These are phyloP conservation scores for Etheostoma perlongum DNA, from an alignment of 2,797 vertebrate species.

Conservation along the genomic window DNA sequence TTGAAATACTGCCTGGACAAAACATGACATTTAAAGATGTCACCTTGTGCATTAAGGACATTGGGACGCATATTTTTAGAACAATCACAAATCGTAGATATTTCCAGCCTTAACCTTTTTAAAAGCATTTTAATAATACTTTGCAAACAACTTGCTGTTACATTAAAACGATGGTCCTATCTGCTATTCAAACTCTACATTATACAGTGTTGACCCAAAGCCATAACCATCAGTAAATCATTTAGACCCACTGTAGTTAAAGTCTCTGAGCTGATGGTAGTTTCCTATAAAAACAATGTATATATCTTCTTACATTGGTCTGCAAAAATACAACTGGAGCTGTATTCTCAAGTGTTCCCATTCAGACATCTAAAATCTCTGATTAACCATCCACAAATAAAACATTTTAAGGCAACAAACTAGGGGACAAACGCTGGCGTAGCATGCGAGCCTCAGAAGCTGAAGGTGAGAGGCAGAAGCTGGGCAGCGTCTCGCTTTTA, in stretches of 20 bases:
- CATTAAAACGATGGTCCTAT: not conserved
- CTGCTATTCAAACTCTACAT: not conserved
- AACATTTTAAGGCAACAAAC: conserved; percentile 40
- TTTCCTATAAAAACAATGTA: conserved; percentile 22
- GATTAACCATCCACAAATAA: conserved; percentile 11
- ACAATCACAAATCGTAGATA: not conserved
- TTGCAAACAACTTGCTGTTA: not conserved
- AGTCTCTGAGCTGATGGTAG: not conserved
- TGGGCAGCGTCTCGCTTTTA: conserved; percentile 42
- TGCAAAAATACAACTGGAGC: conserved; percentile 23
- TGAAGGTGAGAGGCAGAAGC: conserved; percentile 31
- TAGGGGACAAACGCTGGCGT: not conserved
- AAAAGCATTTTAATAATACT: not conserved
- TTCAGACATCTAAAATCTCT: conserved; percentile 7
- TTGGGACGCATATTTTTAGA: too few relatives aligned
- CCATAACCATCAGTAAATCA: not conserved
- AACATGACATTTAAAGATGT: not conserved
- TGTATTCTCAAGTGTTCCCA: conserved; percentile 54
- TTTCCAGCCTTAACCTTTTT: not conserved
- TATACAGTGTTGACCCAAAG: not conserved
- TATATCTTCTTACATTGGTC: conserved; percentile 28
- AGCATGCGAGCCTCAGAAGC: conserved; percentile 1
- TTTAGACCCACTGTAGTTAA: not conserved
- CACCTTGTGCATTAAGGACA: too few relatives aligned
- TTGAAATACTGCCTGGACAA: not conserved